Base-by-base conservation (phyloP, 2,888 invertebrate species). In the Ethmia dodecea region DNA sequence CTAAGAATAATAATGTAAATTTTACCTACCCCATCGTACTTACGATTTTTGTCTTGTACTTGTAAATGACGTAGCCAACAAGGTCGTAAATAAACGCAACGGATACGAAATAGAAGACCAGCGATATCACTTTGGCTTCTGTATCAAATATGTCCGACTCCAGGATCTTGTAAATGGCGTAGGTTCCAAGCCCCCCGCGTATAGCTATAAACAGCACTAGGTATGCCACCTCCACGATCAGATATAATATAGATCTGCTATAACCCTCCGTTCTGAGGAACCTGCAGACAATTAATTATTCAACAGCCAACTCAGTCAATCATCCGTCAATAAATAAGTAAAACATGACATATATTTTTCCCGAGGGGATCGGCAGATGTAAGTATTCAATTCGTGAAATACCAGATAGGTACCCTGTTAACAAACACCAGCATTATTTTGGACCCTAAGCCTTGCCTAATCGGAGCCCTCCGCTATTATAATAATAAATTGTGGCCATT, bases 151-250 rank as follows among this genome's bases (percentile, higher is more conserved):
- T 52, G 16, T 84, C 63, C 0, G 77, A 71, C 4, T 52, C 47
- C 4, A 88, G 27, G 27, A 88, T 76, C 40, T 67, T 64, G 46
- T 63, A 66, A 9, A 86, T 54, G n/a, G 87, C 55, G 46, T 78
- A 83, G 1, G 87, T 81, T 11, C 90, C 90, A 13, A 89, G 49
- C 1, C 88, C 36, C 1, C 89, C 84, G 11, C 91, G 73, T 22
- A 89, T 56, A 0, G 60, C 14, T 6, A 89, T 41, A 50, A 90
- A 90, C 30, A 81, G 37, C 0, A 63, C 12, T 18, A 90, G 63
- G 50, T 89, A 91, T 3, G 64, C 34, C 14, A 80, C 45, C 60
- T 91, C 90, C 5, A 88, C 74, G 6, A 73, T 26, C 4, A 64
- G 57, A 55, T 73, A 89, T 22, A 87, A 16, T 1, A 50, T 35